These are phyloP conservation scores for Brachionus sp. DNA, from an alignment of 1,140 invertebrate genomes.

Conservation along the genomic window DNA sequence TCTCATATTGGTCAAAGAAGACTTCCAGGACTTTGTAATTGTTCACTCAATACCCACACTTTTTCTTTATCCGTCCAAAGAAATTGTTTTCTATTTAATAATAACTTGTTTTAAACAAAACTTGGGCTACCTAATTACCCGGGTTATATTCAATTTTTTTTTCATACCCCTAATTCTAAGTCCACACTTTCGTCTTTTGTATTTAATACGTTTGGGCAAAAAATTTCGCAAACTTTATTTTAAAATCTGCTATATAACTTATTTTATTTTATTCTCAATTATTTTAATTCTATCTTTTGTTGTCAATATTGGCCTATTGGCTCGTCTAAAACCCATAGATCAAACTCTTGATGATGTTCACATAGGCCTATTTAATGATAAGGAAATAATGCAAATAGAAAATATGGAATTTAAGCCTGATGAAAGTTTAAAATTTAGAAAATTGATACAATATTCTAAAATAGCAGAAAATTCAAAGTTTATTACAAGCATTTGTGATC, in stretches of 20 bases:
- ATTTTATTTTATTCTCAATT: not conserved
- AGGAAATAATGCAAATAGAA: not conserved
- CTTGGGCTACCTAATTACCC: not conserved
- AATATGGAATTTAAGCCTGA: not conserved
- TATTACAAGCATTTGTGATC: not conserved
- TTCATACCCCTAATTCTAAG: not conserved
- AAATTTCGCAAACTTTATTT: not conserved
- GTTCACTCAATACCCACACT: not conserved
- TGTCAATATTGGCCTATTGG: not conserved
- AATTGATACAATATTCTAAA: not conserved
- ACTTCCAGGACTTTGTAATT: constrained; percentile 8
- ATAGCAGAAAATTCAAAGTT: not conserved
- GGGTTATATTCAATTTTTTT: not conserved
- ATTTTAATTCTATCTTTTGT: not conserved
- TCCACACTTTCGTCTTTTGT: not conserved
- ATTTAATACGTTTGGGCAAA: not conserved
- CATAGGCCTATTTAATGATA: not conserved
- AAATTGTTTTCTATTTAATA: not conserved
- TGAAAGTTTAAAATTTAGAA: not conserved
- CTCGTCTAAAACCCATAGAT: not conserved
- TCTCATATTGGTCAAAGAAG: not conserved
- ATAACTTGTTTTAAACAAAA: constrained; percentile 18
- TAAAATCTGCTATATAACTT: not conserved
- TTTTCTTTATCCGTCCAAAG: not conserved
- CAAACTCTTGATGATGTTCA: not conserved